Base-by-base conservation (phyloP, 2,888 invertebrate genomes). In the Notodonta ziczac region DNA sequence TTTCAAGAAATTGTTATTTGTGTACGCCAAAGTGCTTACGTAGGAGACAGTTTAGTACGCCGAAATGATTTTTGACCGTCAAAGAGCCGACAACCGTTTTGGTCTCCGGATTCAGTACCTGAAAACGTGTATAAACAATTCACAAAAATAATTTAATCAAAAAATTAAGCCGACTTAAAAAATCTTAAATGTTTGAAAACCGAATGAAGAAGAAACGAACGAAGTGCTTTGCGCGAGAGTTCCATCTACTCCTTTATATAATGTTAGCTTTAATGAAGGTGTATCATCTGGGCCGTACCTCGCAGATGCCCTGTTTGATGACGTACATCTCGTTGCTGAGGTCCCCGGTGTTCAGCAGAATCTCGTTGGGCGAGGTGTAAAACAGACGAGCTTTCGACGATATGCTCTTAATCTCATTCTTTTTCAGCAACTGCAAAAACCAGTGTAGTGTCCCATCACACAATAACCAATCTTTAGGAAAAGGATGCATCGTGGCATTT, bases 301-400 rank as follows among this genome's bases (percentile, higher is more conserved):
- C 90, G 65, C 90, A 91, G 12, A 86, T 86, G 0, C 91, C 91
- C 44, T 82, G 83, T 58, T 86, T 89, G 53, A 91, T 85, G 52
- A 91, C 80, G 57, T 86, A 91, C 57, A 91, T 87, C 71, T 91
- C 91, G 59, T 89, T 90, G 61, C 79, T 82, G 9, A 91, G 83
- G 60, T 91, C 91, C 0, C 91, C 91, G 0, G 91, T 91, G 65
- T 89, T 88, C 51, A 90, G 59, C 4, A 91, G 70, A 39, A 91
- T 85, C 76, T 91, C 91, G 56, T 90, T 87, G 0, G 91, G 91
- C 0, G 89, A 85, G 1, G 88, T 84, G 68, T 87, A 87, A 72
- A 91, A 91, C 39, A 89, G 61, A 14, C 79, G 76, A 0, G 88
- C 87, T 0, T 77, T 74, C 0, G 89, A 82, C 1, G 87, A 85